Conservation (phyloP, 35 echinoderm and acorn worm species). For the Apostichopus parvimensis region DNA sequence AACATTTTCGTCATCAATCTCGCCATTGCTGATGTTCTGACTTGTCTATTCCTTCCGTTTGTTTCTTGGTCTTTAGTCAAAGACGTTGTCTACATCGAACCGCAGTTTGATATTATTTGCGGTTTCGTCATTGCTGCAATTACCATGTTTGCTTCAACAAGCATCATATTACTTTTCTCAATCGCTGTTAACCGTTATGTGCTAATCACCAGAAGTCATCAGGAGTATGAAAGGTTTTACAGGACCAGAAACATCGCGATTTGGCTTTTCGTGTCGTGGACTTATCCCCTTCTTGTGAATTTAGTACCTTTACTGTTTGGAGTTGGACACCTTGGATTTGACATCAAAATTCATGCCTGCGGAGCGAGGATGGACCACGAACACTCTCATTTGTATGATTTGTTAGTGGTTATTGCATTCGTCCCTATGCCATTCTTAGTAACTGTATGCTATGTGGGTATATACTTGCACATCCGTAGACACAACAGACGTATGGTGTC, state of each 20-base stretch:
- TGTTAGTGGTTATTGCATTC: background rate
- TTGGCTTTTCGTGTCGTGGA: conserved; percentile 1
- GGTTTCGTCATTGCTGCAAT: background rate
- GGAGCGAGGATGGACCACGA: background rate
- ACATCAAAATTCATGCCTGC: background rate
- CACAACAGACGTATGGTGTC: background rate
- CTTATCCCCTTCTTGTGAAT: background rate
- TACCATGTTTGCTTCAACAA: background rate
- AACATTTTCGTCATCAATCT: conserved; percentile 35
- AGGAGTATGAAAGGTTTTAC: background rate
- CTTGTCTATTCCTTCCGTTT: background rate
- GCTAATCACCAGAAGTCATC: background rate
- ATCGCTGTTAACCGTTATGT: background rate
- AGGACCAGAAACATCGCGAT: background rate
- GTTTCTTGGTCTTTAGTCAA: conserved; percentile 11
- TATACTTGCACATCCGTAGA: background rate
- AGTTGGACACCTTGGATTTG: conserved; percentile 14
- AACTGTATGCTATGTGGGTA: background rate
- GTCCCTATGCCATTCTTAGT: background rate
- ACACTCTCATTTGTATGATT: background rate
- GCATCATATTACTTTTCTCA: background rate
- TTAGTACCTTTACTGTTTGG: background rate
- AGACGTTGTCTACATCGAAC: background rate
- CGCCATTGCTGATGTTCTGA: background rate
- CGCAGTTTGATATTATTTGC: background rate